Percentiles rank a stretch among this genome's conserved stretches.
Conservation (phyloP, 2,888 invertebrate genomes). For the Timema cristinae region DNA sequence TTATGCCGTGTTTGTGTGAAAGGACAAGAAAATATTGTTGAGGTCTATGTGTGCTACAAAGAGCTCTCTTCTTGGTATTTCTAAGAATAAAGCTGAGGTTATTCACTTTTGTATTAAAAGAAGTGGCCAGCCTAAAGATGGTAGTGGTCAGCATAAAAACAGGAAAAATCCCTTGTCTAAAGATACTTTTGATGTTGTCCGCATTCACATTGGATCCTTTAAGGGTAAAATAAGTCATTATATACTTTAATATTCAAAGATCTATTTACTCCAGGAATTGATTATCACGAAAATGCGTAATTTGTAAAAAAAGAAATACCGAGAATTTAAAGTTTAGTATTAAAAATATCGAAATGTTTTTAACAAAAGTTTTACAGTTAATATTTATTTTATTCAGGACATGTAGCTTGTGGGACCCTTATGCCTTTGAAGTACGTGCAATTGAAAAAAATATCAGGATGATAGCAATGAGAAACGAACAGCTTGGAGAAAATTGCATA, state of each 20-base stretch:
- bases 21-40: background rate
- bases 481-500: background rate
- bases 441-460: background rate
- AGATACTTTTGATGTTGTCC: background rate
- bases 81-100: background rate
- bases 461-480: too few species aligned
- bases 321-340: background rate
- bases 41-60: background rate
- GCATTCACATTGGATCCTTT: background rate
- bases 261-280: background rate
- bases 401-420: background rate
- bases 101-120: background rate
- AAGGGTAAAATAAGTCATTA: background rate
- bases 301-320: too few species aligned
- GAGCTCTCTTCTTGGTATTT: background rate
- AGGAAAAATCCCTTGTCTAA: background rate
- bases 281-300: too few species aligned
- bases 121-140: background rate
- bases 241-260: background rate
- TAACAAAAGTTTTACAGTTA: background rate
- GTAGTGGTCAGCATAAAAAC: background rate
- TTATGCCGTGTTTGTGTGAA: background rate
- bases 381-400: background rate
- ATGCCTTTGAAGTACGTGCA: background rate
- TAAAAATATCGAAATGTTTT: conserved; percentile 1